Evolutionary conservation across 2,888 invertebrate species (phyloP).

Genomic region (Cephus rjabovi): DNA sequence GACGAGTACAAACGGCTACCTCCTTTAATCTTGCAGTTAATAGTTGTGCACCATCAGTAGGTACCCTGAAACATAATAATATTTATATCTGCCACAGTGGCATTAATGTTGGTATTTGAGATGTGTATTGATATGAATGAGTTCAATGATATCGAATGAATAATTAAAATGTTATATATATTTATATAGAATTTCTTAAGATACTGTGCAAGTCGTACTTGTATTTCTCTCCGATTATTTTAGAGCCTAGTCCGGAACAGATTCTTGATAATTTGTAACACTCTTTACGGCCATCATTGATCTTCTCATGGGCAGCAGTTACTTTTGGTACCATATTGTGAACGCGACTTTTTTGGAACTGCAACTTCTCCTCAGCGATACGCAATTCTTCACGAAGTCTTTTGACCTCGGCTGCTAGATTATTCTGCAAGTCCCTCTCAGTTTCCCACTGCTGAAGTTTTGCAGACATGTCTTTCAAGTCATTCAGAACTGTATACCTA

Average conservation of each 20-base stretch:
- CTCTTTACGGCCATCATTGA: constrained; percentile 54
- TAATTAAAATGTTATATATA: constrained; percentile 6
- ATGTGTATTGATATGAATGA: neutral
- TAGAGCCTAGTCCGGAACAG: constrained; percentile 55
- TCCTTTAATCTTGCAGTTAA: constrained; percentile 55
- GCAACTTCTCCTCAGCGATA: constrained; percentile 51
- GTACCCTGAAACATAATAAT: constrained; percentile 50
- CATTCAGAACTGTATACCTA: constrained; percentile 59
- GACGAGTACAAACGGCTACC: constrained; percentile 55
- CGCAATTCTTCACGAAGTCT: constrained; percentile 52
- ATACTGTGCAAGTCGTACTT: constrained; percentile 46
- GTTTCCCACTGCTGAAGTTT: constrained; percentile 57
- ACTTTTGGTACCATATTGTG: constrained; percentile 51
- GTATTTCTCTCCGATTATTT: constrained; percentile 53
- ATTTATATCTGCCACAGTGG: constrained; percentile 6
- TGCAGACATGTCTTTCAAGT: constrained; percentile 58
- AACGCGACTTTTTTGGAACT: constrained; percentile 50
- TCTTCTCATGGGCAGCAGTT: constrained; percentile 47
- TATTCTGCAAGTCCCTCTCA: constrained; percentile 54
- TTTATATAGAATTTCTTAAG: neutral
- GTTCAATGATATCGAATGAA: neutral
- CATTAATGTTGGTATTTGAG: neutral
- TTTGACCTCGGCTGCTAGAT: constrained; percentile 49
- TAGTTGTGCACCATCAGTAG: constrained; percentile 53
- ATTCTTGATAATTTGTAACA: constrained; percentile 55